Evolutionary conservation across 2,797 vertebrate genomes (phyloP).

Genomic region (Platalea minor): DNA sequence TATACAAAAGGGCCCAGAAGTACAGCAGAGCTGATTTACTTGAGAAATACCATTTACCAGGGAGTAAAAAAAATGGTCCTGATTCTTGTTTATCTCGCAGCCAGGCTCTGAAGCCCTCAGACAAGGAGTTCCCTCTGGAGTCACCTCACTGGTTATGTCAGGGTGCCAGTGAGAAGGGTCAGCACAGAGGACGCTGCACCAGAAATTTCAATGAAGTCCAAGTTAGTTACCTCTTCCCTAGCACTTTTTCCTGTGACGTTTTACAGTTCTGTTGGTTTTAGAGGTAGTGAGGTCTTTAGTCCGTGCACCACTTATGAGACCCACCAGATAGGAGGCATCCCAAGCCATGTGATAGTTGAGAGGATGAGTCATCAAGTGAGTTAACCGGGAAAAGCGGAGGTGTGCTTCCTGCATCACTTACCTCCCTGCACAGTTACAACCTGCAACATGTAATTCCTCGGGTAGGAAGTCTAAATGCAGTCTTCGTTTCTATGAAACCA

Average conservation of each 20-base stretch:
- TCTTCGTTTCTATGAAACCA: not conserved
- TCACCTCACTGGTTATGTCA: not conserved
- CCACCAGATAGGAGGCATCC: not conserved
- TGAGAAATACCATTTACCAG: not conserved
- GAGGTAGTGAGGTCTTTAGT: not conserved
- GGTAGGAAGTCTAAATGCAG: not conserved
- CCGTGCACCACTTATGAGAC: not conserved
- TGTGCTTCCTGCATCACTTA: not conserved
- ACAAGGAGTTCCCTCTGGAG: not conserved
- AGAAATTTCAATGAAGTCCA: not conserved
- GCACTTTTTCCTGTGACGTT: not conserved
- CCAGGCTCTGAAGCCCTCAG: not conserved
- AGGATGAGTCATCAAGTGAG: not conserved
- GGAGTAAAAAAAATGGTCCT: not conserved
- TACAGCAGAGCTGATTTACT: not conserved
- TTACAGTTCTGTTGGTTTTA: not conserved
- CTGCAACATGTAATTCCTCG: not conserved
- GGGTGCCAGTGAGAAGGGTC: not conserved
- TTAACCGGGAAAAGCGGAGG: not conserved
- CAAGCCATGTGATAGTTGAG: not conserved
- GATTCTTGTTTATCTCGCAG: too few species aligned
- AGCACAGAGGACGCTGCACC: not conserved
- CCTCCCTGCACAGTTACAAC: not conserved
- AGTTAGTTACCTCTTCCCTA: not conserved
- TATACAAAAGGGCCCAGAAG: not conserved